Base-by-base conservation (phyloP, 2,888 invertebrate species). In the Trilocha varians region DNA sequence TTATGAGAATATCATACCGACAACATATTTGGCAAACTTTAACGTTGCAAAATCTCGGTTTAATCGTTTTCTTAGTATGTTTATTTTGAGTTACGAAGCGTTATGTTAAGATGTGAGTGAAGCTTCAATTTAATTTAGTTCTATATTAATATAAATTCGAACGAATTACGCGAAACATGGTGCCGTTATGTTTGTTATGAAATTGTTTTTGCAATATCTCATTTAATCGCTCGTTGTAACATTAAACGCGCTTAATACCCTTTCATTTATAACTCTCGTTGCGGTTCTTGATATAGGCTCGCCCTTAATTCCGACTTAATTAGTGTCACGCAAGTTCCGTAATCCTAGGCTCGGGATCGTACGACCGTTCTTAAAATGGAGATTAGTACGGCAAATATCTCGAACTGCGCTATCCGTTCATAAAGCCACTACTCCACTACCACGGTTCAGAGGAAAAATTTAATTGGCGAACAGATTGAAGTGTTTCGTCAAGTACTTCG, bases 351-450 rank as follows among this genome's bases (percentile, higher is more conserved):
- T 80, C 64, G 75, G 74, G 71, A 74, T 78, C 70, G 75, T 68
- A 78, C 79, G 75, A 77, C 82, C 79, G 83, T 83, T 83, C 84
- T 84, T 85, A 82, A 85, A 85, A 84, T 83, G 82, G 83, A 83
- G 84, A 85, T 84, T 84, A 85, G 79, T 75, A 65, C 59, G 73
- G 77, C 75, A 76, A 82, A 80, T 82, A 82, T 83, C 82, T 85
- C 75, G 65, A 79, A 82, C 78, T 78, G 75, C 71, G 70, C 75
- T 66, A 75, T 75, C 75, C 72, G 68, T 70, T 77, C 67, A 70
- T 72, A 73, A 73, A 76, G 65, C 74, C 65, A 75, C 72, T 70
- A 61, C 60, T 60, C 34, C 40, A 40, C 34, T 43, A 39, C 14
- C 36, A 25, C 13, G 15, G 25, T 40, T 37, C 25, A 25, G 37